phyloP scores from a whole-genome alignment of 2,113 vertebrate genomes.

The Calidris pugnax region DNA sequence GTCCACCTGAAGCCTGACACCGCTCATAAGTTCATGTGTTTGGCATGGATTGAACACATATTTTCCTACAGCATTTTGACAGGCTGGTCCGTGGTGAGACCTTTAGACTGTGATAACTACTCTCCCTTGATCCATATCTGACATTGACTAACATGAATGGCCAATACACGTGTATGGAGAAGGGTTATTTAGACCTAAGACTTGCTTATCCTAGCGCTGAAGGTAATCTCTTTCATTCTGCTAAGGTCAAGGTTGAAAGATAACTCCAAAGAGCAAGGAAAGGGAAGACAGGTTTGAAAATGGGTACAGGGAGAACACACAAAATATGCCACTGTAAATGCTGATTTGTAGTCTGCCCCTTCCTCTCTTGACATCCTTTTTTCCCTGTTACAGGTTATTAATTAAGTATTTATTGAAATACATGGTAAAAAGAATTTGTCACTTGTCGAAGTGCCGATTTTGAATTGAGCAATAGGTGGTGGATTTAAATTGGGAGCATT shows the following conservation, averaged over 20 bases:
- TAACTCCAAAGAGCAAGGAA: neutral
- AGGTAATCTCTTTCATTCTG: neutral
- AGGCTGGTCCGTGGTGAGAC: neutral
- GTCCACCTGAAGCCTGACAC: neutral
- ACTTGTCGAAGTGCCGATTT: neutral
- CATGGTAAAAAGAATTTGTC: neutral
- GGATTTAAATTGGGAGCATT: slow-evolving; percentile 9
- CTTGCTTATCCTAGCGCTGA: neutral
- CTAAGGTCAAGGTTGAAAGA: neutral
- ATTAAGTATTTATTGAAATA: neutral
- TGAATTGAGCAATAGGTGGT: neutral
- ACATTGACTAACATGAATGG: neutral
- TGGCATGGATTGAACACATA: neutral
- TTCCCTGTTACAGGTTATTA: neutral
- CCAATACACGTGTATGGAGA: neutral
- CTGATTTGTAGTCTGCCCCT: neutral
- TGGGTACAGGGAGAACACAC: neutral
- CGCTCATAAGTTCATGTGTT: neutral
- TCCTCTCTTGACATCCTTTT: neutral
- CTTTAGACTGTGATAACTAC: neutral
- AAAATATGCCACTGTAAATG: neutral
- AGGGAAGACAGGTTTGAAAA: neutral
- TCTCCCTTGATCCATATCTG: neutral
- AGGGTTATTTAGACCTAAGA: neutral
- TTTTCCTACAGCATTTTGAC: neutral